These are phyloP conservation scores for Drosophila nr. fundita DNA, from an alignment of 2,888 invertebrate genomes.

Conservation along the genomic window DNA sequence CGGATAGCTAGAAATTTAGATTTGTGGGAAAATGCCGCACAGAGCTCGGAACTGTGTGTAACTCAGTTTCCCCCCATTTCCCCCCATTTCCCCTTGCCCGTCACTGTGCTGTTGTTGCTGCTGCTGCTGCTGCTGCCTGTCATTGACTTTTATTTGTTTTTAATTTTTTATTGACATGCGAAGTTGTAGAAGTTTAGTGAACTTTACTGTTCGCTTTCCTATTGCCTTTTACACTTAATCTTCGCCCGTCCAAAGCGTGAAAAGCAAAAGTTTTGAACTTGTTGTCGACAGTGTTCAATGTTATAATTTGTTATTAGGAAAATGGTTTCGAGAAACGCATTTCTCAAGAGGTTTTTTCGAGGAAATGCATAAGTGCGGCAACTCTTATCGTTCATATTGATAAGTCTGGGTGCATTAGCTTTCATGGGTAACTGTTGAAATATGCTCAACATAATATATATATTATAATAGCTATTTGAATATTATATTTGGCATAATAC, in stretches of 20 bases:
- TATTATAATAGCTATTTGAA: background rate
- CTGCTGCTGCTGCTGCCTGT: slow-evolving; percentile 40
- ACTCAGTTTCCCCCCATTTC: background rate
- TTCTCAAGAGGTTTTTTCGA: slow-evolving; percentile 17
- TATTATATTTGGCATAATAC: background rate
- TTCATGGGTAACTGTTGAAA: background rate
- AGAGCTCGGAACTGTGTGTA: slow-evolving; percentile 22
- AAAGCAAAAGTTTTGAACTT: slow-evolving; percentile 72
- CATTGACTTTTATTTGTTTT: slow-evolving; percentile 79
- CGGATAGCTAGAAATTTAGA: slow-evolving; percentile 71
- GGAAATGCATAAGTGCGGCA: slow-evolving; percentile 9
- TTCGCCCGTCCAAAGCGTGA: slow-evolving; percentile 38
- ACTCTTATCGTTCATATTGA: slow-evolving; percentile 2
- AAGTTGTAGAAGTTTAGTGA: slow-evolving; percentile 78
- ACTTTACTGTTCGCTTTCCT: slow-evolving; percentile 63
- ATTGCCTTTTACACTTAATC: slow-evolving; percentile 43
- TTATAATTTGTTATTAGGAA: slow-evolving; percentile 33
- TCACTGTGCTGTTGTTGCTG: slow-evolving; percentile 5
- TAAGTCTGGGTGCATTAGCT: background rate
- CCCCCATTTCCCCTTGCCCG: too few relatives aligned
- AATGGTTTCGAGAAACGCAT: slow-evolving; percentile 6
- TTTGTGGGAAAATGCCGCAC: slow-evolving; percentile 73
- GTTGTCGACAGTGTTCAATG: slow-evolving; percentile 29
- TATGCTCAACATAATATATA: background rate
- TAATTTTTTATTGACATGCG: slow-evolving; percentile 81